A percentile compares a stretch with the other conserved stretches of the same genome.
phyloP scores from a whole-genome alignment of 1,140 invertebrate genomes.

The Anadara kagoshimensis region DNA sequence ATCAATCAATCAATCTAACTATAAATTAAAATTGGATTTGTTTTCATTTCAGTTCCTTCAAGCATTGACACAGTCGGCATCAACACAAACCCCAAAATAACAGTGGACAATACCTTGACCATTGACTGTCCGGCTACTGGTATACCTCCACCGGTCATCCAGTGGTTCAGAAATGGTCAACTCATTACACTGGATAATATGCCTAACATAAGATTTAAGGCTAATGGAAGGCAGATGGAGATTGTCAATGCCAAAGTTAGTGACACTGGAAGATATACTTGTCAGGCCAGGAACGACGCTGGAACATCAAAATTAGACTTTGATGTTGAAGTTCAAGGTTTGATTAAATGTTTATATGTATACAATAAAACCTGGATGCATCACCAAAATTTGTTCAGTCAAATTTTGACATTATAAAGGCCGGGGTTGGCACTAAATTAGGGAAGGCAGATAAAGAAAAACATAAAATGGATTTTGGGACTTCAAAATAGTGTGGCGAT shows the following conservation, averaged over 20 bases:
- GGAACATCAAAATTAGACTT: constrained; percentile 69
- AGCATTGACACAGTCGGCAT: constrained; percentile 59
- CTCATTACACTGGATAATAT: constrained; percentile 32
- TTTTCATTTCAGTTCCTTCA: constrained; percentile 69
- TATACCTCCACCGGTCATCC: constrained; percentile 67
- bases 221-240: constrained; percentile 62
- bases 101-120: constrained; percentile 55
- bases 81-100: constrained; percentile 59
- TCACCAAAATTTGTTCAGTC: too few relatives aligned
- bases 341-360: constrained; percentile 6
- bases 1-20: too few relatives aligned
- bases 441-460: too few relatives aligned
- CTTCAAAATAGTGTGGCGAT: too few relatives aligned
- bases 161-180: constrained; percentile 69
- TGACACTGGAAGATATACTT: constrained; percentile 74
- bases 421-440: too few relatives aligned
- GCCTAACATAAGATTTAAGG: constrained; percentile 15
- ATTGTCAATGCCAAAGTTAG: constrained; percentile 67
- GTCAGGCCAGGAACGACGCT: constrained; percentile 74
- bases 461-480: too few relatives aligned
- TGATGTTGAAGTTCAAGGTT: constrained; percentile 71
- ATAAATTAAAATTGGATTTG: too few relatives aligned
- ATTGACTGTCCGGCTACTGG: constrained; percentile 68
- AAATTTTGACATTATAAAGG: too few relatives aligned
- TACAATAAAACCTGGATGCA: too few relatives aligned